These are phyloP conservation scores for Amorpha juglandis DNA, from an alignment of 2,888 invertebrate genomes.

Conservation along the genomic window DNA sequence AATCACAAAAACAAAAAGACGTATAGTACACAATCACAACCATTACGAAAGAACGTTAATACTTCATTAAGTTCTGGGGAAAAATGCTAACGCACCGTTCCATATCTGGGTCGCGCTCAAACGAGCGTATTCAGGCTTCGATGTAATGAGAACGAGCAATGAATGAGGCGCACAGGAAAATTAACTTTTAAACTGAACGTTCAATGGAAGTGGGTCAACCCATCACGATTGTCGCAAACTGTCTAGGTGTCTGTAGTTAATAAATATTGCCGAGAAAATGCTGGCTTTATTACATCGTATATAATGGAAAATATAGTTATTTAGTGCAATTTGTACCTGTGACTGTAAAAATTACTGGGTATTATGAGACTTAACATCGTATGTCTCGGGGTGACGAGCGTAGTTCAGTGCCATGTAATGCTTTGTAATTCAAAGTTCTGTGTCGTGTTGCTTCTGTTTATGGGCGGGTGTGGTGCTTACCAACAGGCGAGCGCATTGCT, in stretches of 20 bases:
- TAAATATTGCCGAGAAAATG: constrained; percentile 4
- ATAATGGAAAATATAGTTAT: too few relatives aligned
- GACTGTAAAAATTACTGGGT: too few relatives aligned
- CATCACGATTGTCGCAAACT: constrained; percentile 14
- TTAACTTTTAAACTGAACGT: constrained; percentile 50
- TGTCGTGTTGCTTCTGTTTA: too few relatives aligned
- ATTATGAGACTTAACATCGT: too few relatives aligned
- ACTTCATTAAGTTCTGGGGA: constrained; percentile 48
- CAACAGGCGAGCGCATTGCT: too few relatives aligned
- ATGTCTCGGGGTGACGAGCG: too few relatives aligned
- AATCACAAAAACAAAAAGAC: neutral
- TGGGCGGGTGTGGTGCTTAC: too few relatives aligned
- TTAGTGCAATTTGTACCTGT: too few relatives aligned
- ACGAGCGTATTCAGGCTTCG: constrained; percentile 51
- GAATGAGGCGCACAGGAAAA: constrained; percentile 63
- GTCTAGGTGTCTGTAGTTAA: constrained; percentile 27
- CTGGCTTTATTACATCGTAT: neutral
- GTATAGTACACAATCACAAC: neutral
- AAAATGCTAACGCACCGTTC: constrained; percentile 44
- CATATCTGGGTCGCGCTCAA: constrained; percentile 57
- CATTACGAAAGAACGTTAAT: constrained; percentile 37
- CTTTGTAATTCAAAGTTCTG: too few relatives aligned
- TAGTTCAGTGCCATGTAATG: too few relatives aligned
- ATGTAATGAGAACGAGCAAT: constrained; percentile 59
- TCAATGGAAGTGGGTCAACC: constrained; percentile 20